These are phyloP conservation scores for Meriones psammophilus DNA, from an alignment of 2,797 vertebrate species.

Conservation along the genomic window DNA sequence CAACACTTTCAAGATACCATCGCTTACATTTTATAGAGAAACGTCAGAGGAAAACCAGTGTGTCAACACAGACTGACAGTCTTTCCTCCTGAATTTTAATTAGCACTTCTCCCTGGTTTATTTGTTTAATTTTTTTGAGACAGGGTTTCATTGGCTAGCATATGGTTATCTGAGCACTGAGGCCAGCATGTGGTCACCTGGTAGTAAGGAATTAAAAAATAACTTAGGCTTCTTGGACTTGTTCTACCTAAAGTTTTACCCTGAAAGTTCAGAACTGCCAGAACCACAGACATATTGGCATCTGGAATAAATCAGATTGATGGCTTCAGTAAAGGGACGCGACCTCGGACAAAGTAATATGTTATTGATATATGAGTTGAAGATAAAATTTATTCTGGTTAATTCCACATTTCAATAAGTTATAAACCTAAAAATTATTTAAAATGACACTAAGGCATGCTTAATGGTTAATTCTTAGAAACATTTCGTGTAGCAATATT, in stretches of 20 bases:
- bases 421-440: slow-evolving; percentile 59
- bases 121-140: not conserved
- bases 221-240: slow-evolving; percentile 66
- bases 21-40: not conserved
- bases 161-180: slow-evolving; percentile 69
- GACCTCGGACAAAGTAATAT: not conserved
- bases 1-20: not conserved
- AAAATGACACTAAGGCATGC: not conserved
- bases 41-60: not conserved
- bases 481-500: slow-evolving; percentile 11
- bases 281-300: slow-evolving; percentile 37
- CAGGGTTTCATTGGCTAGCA: not conserved
- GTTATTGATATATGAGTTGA: not conserved
- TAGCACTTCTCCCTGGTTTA: not conserved
- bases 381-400: slow-evolving; percentile 51
- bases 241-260: slow-evolving; percentile 10
- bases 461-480: slow-evolving; percentile 27
- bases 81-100: not conserved
- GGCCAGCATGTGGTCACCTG: slow-evolving; percentile 64
- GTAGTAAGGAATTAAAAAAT: slow-evolving; percentile 67
- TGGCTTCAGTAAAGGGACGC: not conserved
- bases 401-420: slow-evolving; percentile 21
- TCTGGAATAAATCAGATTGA: slow-evolving; percentile 8
- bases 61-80: not conserved
- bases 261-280: slow-evolving; percentile 64